Conservation (phyloP, 1,140 invertebrate genomes). For the Hycleus cichorii region DNA sequence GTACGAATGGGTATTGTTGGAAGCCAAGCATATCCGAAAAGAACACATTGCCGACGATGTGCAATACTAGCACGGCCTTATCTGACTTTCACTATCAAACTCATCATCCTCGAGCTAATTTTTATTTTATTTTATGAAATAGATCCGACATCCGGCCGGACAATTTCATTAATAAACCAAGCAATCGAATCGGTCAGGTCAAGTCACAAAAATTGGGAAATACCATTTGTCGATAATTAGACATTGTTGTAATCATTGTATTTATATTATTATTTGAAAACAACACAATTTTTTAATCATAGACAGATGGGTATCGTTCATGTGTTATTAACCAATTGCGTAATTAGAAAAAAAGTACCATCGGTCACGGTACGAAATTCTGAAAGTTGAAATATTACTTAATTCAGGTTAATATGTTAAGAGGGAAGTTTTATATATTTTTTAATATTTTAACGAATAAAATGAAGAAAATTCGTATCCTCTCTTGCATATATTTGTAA, state of each 20-base stretch:
- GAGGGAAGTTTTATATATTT: background rate
- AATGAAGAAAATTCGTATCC: too few species aligned
- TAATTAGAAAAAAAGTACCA: constrained; percentile 23
- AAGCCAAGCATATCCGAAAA: constrained; percentile 29
- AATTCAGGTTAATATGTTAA: constrained; percentile 29
- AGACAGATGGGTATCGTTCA: constrained; percentile 21
- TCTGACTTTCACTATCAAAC: constrained; percentile 34
- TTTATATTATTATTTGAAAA: constrained; percentile 1
- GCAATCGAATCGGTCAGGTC: background rate
- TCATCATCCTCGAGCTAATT: constrained; percentile 27
- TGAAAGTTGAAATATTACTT: constrained; percentile 25
- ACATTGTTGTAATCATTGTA: too few species aligned
- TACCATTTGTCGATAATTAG: background rate
- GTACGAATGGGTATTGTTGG: constrained; percentile 31
- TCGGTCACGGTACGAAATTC: constrained; percentile 24
- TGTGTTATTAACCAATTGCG: constrained; percentile 24
- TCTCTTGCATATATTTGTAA: too few species aligned
- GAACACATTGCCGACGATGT: constrained; percentile 10
- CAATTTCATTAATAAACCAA: background rate
- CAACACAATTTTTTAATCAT: background rate
- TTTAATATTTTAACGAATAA: too few species aligned
- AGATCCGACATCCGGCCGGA: constrained; percentile 7
- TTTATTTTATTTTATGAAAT: constrained; percentile 14
- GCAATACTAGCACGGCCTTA: constrained; percentile 22
- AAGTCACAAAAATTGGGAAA: background rate